Evolutionary conservation across 2,888 invertebrate species (phyloP), one percentile per base, ranked within the genome.

Genomic region (Amiota minor): DNA sequence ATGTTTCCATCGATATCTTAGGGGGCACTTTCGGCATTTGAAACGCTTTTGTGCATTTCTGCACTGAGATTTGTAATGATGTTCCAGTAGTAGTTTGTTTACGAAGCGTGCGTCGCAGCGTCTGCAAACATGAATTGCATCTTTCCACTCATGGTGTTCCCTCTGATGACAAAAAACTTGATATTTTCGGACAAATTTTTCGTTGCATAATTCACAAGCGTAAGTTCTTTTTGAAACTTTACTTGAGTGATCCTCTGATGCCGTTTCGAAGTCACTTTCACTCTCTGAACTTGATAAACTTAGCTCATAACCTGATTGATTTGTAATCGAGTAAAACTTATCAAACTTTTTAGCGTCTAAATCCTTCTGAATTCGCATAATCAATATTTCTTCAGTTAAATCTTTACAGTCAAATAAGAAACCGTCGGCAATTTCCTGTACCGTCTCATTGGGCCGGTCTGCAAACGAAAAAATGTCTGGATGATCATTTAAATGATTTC

Each of bases 21-120:
- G 49, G 0, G 78, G 76, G 70, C 84, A 85, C 49, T 72, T 69
- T 50, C 76, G 74, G 59, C 84, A 85, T n/a, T 71, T 75, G 35
- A 74, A 77, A n/a, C 74, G 71, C 68, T 85, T 85, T 9, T 75
- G 73, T 16, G n/a, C 50, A 68, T 82, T 81, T 14, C 78, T 74
- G 47, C 84, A 88, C 47, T 81, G 79, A 84, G 88, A 70, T 89
- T 89, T 80, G 89, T 91, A 4, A 90, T 92, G 92, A 1, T 90
- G 90, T 0, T 89, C 85, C 1, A 91, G 90, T 3, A 91, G 88
- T 72, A 89, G 89, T 2, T 89, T 80, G 1, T 90, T 89, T 0
- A 91, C 90, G 80, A 91, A 92, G 18, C 89, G 83, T 89, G 91
- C 91, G 6, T 88, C 83, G 79, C 92, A 92, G 14, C 89, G 84